Base-by-base conservation (phyloP, 2,888 invertebrate genomes). In the Xylocampa areola region DNA sequence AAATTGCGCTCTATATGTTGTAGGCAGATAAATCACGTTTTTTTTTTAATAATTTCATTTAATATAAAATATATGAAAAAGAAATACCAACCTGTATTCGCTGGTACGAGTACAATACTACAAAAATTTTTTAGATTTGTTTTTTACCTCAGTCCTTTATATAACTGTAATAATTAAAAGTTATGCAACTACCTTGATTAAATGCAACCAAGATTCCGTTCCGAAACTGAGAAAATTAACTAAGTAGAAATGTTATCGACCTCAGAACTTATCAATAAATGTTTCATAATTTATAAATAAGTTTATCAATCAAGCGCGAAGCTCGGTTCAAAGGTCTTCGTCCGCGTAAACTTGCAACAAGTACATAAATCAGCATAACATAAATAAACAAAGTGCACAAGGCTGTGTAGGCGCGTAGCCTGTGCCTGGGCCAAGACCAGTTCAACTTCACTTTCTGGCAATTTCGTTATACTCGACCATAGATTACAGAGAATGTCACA, bases 251-350 rank as follows among this genome's bases (percentile, higher is more conserved):
- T 43, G 71, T 53, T 53, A 54, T 65, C 53, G 65, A 76, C 69
- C 58, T 49, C 61, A 19, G 39, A 23, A 45, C 21, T 60, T 70
- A 70, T 73, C 68, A 73, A 71, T 74, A 68, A 66, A 55, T 72
- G 62, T 70, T 53, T 47, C 63, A 57, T 52, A 39, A 44, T 62
- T 54, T 76, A 76, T 73, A 70, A 66, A 70, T 77, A 78, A 57
- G 55, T 57, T 76, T 79, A 77, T 79, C 77, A 76, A 68, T 68
- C 57, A 69, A 60, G 63, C 73, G 60, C 57, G 55, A 70, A 69
- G 73, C 76, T 60, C 47, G 43, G 79, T 77, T 77, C 79, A 78
- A 70, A 76, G 81, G 79, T 77, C 81, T 77, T 73, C 61, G 79
- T 48, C 76, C 81, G 77, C 68, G 69, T 72, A 72, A 77, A 71